Percentiles rank a stretch among this genome's conserved stretches.
phyloP scores from a whole-genome alignment of 1,140 invertebrate genomes.

The Coboldia fuscipes region DNA sequence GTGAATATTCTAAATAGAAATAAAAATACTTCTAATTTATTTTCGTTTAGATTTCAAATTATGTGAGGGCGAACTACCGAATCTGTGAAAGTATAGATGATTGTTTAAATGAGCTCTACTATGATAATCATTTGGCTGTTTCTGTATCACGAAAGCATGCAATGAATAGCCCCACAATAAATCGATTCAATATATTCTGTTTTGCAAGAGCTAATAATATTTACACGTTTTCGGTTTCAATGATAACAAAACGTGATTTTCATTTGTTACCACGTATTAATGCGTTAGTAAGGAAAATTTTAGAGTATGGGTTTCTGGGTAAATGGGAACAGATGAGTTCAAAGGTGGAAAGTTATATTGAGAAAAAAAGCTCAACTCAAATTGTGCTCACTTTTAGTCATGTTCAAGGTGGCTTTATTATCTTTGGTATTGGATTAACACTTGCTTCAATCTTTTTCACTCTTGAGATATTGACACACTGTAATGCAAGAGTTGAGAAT shows the following conservation, averaged over 20 bases:
- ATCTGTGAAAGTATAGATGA: slow-evolving; percentile 1
- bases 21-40: not conserved
- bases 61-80: not conserved
- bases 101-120: not conserved
- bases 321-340: slow-evolving; percentile 1
- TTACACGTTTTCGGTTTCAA: slow-evolving; percentile 1
- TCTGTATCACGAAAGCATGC: slow-evolving; percentile 1
- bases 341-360: too few relatives aligned
- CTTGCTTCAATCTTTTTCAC: too few relatives aligned
- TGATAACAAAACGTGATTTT: not conserved
- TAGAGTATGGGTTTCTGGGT: slow-evolving; percentile 1
- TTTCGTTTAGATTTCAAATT: not conserved
- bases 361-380: too few relatives aligned
- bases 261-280: slow-evolving; percentile 4
- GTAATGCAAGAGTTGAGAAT: too few relatives aligned
- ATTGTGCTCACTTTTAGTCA: too few relatives aligned
- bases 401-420: too few relatives aligned
- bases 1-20: not conserved
- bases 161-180: slow-evolving; percentile 1
- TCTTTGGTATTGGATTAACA: too few relatives aligned
- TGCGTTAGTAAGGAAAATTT: not conserved
- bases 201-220: slow-evolving; percentile 2
- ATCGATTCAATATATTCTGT: slow-evolving; percentile 1
- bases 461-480: too few relatives aligned
- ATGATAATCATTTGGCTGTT: slow-evolving; percentile 1